Evolutionary conservation across 2,888 invertebrate genomes (phyloP).

Genomic region (Eristalinus aeneus): DNA sequence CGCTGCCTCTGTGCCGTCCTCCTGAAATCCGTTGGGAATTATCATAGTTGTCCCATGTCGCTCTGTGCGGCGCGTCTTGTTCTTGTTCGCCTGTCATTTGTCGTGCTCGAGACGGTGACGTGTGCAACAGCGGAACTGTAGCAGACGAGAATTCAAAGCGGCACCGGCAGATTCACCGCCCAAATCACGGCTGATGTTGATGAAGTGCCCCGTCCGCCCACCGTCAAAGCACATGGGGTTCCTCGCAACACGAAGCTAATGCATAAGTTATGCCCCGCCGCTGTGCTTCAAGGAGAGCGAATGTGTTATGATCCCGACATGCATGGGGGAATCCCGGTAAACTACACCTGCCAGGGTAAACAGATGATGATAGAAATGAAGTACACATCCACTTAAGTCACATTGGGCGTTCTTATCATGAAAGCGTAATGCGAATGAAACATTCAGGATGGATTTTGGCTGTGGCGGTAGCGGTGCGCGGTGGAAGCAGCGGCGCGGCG

Average conservation of each 20-base stretch:
- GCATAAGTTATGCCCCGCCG: conserved; percentile 43
- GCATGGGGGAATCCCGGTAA: conserved; percentile 31
- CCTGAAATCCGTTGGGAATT: conserved; percentile 30
- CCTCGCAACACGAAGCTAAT: conserved; percentile 24
- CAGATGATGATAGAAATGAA: conserved; percentile 66
- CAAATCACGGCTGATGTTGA: conserved; percentile 17
- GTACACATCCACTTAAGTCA: conserved; percentile 67
- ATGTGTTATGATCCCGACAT: conserved; percentile 41
- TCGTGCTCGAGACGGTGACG: background rate
- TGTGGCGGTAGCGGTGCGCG: background rate
- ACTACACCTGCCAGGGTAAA: conserved; percentile 57
- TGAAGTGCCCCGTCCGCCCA: background rate
- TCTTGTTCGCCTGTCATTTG: conserved; percentile 23
- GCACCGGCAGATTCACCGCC: background rate
- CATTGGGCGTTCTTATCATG: conserved; percentile 62
- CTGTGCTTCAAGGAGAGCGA: conserved; percentile 1
- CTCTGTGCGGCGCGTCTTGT: background rate
- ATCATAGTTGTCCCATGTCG: conserved; percentile 7
- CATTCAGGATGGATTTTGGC: conserved; percentile 32
- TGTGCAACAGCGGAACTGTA: conserved; percentile 37
- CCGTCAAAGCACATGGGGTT: background rate
- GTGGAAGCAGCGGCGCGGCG: background rate
- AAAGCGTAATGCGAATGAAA: conserved; percentile 65
- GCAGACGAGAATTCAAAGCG: conserved; percentile 36
- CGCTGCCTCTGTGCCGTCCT: background rate